Percentiles rank a stretch among this genome's conserved stretches.
Evolutionary conservation across 2,113 vertebrate species (phyloP).

Genomic region (Glaucidium brasilianum): DNA sequence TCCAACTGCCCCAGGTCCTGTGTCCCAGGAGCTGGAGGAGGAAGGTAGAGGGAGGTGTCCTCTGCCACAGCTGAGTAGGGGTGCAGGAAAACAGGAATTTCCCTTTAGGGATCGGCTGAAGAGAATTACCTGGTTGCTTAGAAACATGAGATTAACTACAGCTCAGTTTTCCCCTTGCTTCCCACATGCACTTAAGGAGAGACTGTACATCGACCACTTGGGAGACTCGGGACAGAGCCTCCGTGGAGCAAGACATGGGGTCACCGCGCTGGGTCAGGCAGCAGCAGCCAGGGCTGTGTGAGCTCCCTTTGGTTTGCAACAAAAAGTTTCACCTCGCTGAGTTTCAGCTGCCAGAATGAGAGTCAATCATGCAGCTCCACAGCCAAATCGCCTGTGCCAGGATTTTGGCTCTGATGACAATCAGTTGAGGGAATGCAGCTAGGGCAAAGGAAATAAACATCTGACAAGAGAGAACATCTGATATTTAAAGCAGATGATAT

Average conservation of each 20-base stretch:
- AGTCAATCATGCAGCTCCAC: rapidly evolving
- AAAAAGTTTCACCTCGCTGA: background rate
- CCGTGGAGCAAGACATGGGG: rapidly evolving
- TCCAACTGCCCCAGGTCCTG: background rate
- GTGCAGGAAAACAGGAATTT: conserved; percentile 30
- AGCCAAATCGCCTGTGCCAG: rapidly evolving
- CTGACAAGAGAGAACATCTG: background rate
- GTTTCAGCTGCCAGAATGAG: background rate
- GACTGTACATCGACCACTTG: background rate
- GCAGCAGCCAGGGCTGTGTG: rapidly evolving
- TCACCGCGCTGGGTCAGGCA: rapidly evolving
- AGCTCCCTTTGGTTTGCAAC: background rate
- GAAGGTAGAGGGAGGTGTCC: background rate
- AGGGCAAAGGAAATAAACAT: background rate
- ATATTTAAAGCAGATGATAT: background rate
- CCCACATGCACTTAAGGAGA: background rate
- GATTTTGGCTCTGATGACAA: background rate
- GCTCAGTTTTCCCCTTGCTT: conserved; percentile 39
- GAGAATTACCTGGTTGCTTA: conserved; percentile 64
- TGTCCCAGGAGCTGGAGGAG: background rate
- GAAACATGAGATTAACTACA: conserved; percentile 46
- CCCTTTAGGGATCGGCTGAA: conserved; percentile 1
- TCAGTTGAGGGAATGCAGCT: background rate
- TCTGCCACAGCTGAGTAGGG: background rate
- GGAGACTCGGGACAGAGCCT: background rate